A percentile compares a stretch with the other conserved stretches of the same genome.
Conservation (phyloP, 2,888 invertebrate species). For the Poecilus cupreus region DNA sequence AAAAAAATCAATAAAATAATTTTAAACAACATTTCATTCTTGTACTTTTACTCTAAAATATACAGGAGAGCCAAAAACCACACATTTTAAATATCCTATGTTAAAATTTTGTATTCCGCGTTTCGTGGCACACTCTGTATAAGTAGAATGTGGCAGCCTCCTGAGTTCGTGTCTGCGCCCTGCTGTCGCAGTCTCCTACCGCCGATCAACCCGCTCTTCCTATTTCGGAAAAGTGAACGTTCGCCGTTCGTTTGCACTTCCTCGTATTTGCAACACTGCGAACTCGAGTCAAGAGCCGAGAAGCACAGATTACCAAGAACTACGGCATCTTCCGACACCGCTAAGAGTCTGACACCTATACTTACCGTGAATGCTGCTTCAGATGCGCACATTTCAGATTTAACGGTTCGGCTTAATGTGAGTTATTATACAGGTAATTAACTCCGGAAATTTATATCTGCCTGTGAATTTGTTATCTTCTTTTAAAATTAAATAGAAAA, state of each 20-base stretch:
- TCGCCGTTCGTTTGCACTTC: background rate
- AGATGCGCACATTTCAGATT: background rate
- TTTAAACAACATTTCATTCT: too few relatives aligned
- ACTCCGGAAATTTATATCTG: background rate
- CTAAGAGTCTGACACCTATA: too few relatives aligned
- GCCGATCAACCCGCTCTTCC: background rate
- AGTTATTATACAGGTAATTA: background rate
- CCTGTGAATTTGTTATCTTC: background rate
- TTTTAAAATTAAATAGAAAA: background rate
- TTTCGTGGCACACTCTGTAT: too few relatives aligned
- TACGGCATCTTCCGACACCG: background rate
- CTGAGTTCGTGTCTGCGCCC: background rate
- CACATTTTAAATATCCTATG: too few relatives aligned
- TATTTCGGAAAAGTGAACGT: slow-evolving; percentile 16
- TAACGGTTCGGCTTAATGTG: background rate
- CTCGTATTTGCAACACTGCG: background rate
- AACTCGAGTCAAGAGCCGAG: background rate
- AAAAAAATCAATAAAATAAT: too few relatives aligned
- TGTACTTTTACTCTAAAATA: too few relatives aligned
- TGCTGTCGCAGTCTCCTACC: background rate
- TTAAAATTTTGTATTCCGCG: too few relatives aligned
- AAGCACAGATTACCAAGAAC: background rate
- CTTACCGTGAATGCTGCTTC: background rate
- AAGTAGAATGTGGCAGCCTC: background rate
- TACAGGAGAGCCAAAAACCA: too few relatives aligned